These are phyloP conservation scores for Theristicus caerulescens DNA, from an alignment of 2,113 vertebrate genomes.

Conservation along the genomic window DNA sequence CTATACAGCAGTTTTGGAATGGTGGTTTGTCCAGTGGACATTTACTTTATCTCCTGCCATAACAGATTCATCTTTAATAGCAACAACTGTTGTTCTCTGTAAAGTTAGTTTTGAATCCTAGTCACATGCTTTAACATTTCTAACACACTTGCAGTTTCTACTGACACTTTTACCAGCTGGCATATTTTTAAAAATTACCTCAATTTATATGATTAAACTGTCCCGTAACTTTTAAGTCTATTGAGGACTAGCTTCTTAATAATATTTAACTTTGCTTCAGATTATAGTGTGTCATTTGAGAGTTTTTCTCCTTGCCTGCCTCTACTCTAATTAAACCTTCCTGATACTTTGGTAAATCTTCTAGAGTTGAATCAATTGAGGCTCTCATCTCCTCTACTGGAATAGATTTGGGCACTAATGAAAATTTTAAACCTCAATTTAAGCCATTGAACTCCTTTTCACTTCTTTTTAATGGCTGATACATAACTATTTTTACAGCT, in stretches of 20 bases:
- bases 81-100: neutral
- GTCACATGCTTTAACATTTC: neutral
- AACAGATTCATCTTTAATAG: neutral
- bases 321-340: conserved; percentile 6
- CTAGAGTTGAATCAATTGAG: neutral
- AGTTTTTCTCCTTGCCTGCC: neutral
- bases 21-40: neutral
- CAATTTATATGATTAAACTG: neutral
- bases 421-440: conserved; percentile 46
- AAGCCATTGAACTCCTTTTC: neutral
- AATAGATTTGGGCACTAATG: conserved; percentile 25
- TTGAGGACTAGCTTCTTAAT: neutral
- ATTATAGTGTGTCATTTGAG: neutral
- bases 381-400: neutral
- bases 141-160: neutral
- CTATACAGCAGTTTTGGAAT: neutral
- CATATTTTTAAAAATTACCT: neutral
- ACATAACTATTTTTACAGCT: conserved; percentile 6
- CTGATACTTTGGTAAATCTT: conserved; percentile 13
- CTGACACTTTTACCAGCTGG: neutral
- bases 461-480: conserved; percentile 25
- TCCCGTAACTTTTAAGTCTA: neutral
- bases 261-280: neutral
- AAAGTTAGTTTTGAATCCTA: neutral
- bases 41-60: neutral